Evolutionary conservation across 2,888 invertebrate species (phyloP).

Genomic region (Monoplex corrugatus): DNA sequence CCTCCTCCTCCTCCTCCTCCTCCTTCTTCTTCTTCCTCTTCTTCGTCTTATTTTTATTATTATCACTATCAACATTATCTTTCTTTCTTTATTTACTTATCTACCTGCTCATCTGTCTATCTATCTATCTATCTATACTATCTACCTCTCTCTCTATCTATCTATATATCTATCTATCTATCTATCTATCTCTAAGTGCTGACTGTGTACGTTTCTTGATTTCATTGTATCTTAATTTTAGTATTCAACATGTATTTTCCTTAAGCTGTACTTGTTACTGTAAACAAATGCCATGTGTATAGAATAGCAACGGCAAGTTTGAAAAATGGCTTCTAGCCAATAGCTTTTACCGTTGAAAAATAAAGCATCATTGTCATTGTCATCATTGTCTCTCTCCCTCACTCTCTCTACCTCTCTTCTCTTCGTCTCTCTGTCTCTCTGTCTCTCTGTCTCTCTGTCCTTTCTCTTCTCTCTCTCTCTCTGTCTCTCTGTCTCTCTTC

Average conservation of each 20-base stretch:
- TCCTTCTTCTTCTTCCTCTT: too few relatives aligned
- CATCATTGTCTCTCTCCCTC: neutral
- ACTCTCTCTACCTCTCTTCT: neutral
- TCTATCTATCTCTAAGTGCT: too few relatives aligned
- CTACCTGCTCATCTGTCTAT: too few relatives aligned
- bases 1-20: too few relatives aligned
- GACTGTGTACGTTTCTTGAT: neutral
- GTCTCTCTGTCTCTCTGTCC: neutral
- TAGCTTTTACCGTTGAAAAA: neutral
- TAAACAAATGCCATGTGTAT: neutral
- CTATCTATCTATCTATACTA: too few relatives aligned
- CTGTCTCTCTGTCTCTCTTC: neutral
- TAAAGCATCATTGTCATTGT: neutral
- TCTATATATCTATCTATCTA: too few relatives aligned
- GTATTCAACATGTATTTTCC: neutral
- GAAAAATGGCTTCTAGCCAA: neutral
- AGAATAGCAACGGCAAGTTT: too few relatives aligned
- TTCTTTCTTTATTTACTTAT: too few relatives aligned
- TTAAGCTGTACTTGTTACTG: neutral
- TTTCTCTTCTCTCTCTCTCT: neutral
- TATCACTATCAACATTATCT: too few relatives aligned
- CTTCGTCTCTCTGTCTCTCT: constrained; percentile 11
- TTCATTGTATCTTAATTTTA: neutral
- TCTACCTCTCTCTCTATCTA: too few relatives aligned
- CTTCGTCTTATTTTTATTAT: too few relatives aligned